phyloP scores from a whole-genome alignment of 2,888 invertebrate species.

The Dinocampus coccinellae region DNA sequence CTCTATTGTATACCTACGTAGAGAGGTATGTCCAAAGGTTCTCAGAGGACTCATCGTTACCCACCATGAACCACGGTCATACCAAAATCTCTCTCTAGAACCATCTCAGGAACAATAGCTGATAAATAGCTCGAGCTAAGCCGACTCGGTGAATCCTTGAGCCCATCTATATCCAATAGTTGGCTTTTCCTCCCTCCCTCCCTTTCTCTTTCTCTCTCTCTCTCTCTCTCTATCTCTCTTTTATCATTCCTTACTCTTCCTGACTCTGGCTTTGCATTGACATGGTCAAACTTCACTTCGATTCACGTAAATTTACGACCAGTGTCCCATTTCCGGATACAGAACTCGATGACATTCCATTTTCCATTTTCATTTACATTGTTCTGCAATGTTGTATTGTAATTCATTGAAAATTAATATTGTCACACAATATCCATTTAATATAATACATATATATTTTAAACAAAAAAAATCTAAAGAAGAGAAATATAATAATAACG shows the following conservation, averaged over 20 bases:
- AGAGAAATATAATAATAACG: not conserved
- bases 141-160: constrained; percentile 43
- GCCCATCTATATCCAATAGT: constrained; percentile 39
- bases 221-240: too few species aligned
- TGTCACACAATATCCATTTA: not conserved
- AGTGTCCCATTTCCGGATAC: constrained; percentile 20
- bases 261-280: constrained; percentile 2
- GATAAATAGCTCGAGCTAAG: constrained; percentile 49
- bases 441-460: not conserved
- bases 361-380: not conserved
- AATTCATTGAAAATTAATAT: not conserved
- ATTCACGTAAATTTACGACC: constrained; percentile 51
- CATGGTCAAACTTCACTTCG: constrained; percentile 40
- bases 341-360: constrained; percentile 7
- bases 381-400: not conserved
- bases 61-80: constrained; percentile 7
- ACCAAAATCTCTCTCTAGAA: constrained; percentile 19
- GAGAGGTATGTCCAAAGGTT: not conserved
- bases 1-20: not conserved
- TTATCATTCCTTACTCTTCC: too few species aligned
- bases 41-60: constrained; percentile 29
- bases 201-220: constrained; percentile 24
- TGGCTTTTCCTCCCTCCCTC: constrained; percentile 36
- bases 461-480: not conserved
- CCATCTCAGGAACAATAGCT: constrained; percentile 45